phyloP scores from a whole-genome alignment of 2,113 vertebrate species.

The Malurus cyaneus region DNA sequence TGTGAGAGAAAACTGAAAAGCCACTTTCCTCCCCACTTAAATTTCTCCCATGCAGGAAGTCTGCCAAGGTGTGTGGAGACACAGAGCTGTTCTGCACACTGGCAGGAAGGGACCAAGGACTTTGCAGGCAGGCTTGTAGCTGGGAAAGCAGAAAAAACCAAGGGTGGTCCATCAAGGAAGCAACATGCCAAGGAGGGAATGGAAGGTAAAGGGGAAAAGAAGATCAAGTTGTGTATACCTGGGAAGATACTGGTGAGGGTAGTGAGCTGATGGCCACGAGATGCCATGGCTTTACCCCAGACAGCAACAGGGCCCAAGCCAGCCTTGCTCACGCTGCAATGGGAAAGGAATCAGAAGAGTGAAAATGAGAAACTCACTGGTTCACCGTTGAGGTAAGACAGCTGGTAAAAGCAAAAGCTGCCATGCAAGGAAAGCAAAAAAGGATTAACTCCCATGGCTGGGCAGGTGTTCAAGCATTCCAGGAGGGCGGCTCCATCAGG shows the following conservation, averaged over 20 bases:
- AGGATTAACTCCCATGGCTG: neutral
- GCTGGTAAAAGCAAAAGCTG: neutral
- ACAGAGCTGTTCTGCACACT: neutral
- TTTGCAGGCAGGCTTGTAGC: neutral
- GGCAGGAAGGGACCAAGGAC: neutral
- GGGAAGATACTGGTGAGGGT: neutral
- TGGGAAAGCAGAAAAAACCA: neutral
- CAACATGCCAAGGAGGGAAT: neutral
- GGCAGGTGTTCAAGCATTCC: neutral
- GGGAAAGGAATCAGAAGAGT: neutral
- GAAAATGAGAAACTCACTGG: neutral
- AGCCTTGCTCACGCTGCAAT: neutral
- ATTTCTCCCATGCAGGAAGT: neutral
- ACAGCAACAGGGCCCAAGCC: neutral
- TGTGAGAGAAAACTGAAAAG: neutral
- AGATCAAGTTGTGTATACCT: accelerated
- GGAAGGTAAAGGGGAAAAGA: neutral
- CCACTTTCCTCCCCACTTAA: neutral
- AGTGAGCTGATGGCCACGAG: neutral
- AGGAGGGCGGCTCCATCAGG: neutral
- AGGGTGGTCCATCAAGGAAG: neutral
- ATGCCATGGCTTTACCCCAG: neutral
- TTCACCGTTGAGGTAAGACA: neutral
- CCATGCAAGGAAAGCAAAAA: neutral
- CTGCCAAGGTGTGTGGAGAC: neutral